These are phyloP conservation scores for Crotophaga sulcirostris DNA, from an alignment of 2,113 vertebrate genomes.

Conservation along the genomic window DNA sequence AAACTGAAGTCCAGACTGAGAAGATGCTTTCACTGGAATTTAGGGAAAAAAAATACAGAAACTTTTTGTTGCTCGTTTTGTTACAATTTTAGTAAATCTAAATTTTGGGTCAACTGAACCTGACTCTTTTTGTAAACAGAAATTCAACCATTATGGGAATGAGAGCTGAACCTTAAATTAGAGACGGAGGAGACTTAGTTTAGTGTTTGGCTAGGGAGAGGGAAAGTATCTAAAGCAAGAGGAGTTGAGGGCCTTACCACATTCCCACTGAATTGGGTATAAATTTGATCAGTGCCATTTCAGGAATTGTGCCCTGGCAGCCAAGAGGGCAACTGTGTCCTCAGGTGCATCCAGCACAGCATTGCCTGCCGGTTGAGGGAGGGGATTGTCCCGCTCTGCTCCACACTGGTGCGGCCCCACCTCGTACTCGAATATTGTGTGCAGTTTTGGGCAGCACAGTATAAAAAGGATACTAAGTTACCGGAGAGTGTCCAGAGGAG, in stretches of 20 bases:
- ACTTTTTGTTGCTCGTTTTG: slow-evolving; percentile 17
- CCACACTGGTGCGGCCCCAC: too few species aligned
- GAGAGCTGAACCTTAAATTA: background rate
- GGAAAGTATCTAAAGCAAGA: background rate
- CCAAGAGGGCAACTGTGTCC: too few species aligned
- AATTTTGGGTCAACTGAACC: slow-evolving; percentile 48
- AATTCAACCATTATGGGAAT: background rate
- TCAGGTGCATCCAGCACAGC: too few species aligned
- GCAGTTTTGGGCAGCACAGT: too few species aligned
- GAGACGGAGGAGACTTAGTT: background rate
- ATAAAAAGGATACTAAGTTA: too few species aligned
- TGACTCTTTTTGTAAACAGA: slow-evolving; percentile 28
- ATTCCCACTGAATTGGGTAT: background rate
- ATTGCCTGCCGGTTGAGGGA: too few species aligned
- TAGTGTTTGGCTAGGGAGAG: background rate
- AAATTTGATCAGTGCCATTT: slow-evolving; percentile 19
- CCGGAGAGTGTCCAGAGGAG: too few species aligned
- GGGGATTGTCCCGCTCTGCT: too few species aligned
- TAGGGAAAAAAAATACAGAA: slow-evolving; percentile 37
- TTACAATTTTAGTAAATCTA: slow-evolving; percentile 51
- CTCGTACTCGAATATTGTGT: too few species aligned
- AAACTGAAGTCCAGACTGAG: slow-evolving; percentile 30
- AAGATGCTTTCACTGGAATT: slow-evolving; percentile 34
- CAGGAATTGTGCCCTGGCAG: background rate
- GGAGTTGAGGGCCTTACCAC: background rate